Evolutionary conservation across 1,140 invertebrate species (phyloP).

Genomic region (Zaprionus ghesquierei): DNA sequence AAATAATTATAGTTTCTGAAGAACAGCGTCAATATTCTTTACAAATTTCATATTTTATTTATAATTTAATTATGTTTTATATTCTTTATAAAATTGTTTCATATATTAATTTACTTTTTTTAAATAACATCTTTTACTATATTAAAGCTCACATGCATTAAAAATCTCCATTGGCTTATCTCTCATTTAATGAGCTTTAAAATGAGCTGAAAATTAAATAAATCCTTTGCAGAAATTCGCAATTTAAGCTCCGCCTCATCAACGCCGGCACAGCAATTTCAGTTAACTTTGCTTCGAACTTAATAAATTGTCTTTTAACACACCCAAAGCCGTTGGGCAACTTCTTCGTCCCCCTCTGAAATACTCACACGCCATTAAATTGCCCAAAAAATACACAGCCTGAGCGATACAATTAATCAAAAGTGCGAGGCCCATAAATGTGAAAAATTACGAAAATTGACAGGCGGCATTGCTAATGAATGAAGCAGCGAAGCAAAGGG

Average conservation of each 20-base stretch:
- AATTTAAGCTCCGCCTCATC: conserved; percentile 1
- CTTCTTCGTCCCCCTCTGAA: conserved; percentile 3
- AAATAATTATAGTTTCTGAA: too few species aligned
- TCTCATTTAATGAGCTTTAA: neutral
- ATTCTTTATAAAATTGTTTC: too few species aligned
- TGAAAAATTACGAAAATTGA: conserved; percentile 61
- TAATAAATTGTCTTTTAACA: conserved; percentile 53
- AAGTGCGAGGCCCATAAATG: conserved; percentile 52
- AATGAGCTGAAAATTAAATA: neutral
- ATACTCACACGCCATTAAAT: conserved; percentile 22
- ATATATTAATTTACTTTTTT: too few species aligned
- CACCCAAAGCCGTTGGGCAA: conserved; percentile 3
- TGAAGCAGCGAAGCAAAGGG: conserved; percentile 26
- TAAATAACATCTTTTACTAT: neutral
- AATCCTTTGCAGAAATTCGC: neutral
- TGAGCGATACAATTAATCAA: conserved; percentile 64
- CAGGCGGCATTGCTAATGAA: conserved; percentile 58
- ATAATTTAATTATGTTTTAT: too few species aligned
- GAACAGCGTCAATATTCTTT: too few species aligned
- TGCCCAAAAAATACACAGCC: neutral
- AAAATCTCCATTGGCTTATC: neutral
- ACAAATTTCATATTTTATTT: too few species aligned
- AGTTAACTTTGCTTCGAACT: conserved; percentile 13
- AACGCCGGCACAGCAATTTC: neutral
- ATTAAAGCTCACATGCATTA: neutral